Conservation (phyloP, 2,113 vertebrate species). For the Scalopus aquaticus region DNA sequence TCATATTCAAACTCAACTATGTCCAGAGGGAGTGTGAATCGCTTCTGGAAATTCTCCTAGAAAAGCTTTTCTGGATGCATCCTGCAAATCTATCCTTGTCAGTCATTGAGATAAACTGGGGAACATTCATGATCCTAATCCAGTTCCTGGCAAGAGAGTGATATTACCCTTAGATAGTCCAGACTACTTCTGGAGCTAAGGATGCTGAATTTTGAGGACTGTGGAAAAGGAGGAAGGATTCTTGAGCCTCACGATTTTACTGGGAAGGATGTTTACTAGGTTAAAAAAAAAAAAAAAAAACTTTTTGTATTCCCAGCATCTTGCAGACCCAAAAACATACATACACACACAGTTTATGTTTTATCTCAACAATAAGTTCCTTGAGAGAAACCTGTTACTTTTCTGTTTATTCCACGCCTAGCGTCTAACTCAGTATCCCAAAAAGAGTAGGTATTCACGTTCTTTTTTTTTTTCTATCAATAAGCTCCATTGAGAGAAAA, state of each 20-base stretch:
- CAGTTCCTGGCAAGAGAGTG: not conserved
- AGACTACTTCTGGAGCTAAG: not conserved
- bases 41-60: conserved; percentile 11
- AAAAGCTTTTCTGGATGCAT: conserved; percentile 21
- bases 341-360: not conserved
- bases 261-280: not conserved
- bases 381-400: not conserved
- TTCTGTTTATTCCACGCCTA: not conserved
- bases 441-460: not conserved
- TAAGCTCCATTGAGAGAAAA: conserved; percentile 7
- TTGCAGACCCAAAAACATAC: not conserved
- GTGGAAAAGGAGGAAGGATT: not conserved
- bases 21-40: not conserved
- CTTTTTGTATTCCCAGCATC: not conserved
- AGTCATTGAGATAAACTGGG: not conserved
- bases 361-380: not conserved
- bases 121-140: not conserved
- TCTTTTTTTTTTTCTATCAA: conserved; percentile 8
- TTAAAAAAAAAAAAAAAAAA: not conserved
- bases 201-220: not conserved
- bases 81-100: not conserved
- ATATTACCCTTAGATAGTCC: not conserved
- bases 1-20: not conserved
- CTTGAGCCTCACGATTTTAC: not conserved
- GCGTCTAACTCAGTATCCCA: not conserved